A percentile compares a stretch with the other conserved stretches of the same genome.
Evolutionary conservation across 2,113 vertebrate genomes (phyloP).

Genomic region (Climacteris rufus): DNA sequence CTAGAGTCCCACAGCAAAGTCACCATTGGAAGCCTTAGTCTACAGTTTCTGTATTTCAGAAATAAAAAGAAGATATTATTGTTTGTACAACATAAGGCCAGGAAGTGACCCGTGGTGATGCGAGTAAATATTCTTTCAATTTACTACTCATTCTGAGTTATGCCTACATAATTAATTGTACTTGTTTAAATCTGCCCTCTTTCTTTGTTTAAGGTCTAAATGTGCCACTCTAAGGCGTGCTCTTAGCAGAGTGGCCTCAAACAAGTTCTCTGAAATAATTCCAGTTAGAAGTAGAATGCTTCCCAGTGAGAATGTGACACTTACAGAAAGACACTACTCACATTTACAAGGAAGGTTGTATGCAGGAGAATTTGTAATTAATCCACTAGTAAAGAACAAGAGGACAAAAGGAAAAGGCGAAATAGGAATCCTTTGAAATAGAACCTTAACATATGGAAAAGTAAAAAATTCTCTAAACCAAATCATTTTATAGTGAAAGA

Average conservation of each 20-base stretch:
- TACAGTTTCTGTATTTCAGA: slow-evolving; percentile 44
- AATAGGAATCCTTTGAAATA: background rate
- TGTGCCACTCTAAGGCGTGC: background rate
- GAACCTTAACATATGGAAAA: background rate
- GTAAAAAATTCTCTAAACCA: background rate
- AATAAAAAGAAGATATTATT: slow-evolving; percentile 22
- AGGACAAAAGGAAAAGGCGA: background rate
- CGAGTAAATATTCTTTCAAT: slow-evolving; percentile 19
- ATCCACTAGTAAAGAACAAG: background rate
- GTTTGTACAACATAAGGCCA: background rate
- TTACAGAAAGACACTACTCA: background rate
- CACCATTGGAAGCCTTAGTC: slow-evolving; percentile 33
- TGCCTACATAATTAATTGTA: background rate
- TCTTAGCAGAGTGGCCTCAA: background rate
- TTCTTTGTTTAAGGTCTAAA: background rate
- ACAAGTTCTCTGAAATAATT: background rate
- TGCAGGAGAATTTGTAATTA: background rate
- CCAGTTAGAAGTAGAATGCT: background rate
- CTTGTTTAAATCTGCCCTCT: background rate
- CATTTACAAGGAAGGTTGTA: background rate
- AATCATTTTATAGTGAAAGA: background rate
- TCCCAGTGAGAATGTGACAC: background rate
- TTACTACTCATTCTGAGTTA: slow-evolving; percentile 1
- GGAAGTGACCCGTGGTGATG: slow-evolving; percentile 5
- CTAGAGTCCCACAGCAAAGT: background rate